Evolutionary conservation across 2,888 invertebrate genomes (phyloP), one percentile per base, ranked within the genome.

Genomic region (Hydrotaea diabolus): DNA sequence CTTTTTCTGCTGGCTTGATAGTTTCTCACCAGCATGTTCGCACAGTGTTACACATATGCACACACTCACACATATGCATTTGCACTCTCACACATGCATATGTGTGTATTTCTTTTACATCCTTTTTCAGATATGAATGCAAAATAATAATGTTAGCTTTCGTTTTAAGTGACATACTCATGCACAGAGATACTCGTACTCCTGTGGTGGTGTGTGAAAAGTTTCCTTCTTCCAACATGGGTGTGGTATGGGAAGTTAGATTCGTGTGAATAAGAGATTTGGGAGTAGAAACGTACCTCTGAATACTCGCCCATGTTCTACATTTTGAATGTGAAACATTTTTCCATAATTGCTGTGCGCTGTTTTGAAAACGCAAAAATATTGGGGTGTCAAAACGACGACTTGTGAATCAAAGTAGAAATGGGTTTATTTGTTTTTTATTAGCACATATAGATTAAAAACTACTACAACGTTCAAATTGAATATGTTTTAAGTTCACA

Each of bases 81-180:
- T 36, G 23, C 59, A 39, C n/a, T 39, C 21, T 17, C 5, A 21
- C 3, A 73, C 62, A 62, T 39, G 13, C 46, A 39, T 19, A 80
- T 55, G 9, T 19, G 55, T 5, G 64, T 19, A 39, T 8, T 36
- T 39, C 43, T 8, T 39, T 43, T 66, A 66, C 36, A 39, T 21
- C 36, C 66, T 43, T 43, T 66, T 31, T 19, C 57, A 62, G 46
- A 57, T 55, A 83, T 83, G 83, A 83, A 80, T 79, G 79, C 49
- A 83, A 80, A 83, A 79, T 80, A 83, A 83, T 83, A 79, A 79
- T 83, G 82, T 79, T 79, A 76, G 76, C 36, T 75, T 76, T 83
- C 64, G 73, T 83, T 83, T 79, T 57, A 83, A 79, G 79, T 83
- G 83, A 79, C 72, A 83, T 57, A 76, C 79, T 73, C 71, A 69